Evolutionary conservation across 2,113 vertebrate genomes (phyloP).

Genomic region (Donacobius atricapilla): DNA sequence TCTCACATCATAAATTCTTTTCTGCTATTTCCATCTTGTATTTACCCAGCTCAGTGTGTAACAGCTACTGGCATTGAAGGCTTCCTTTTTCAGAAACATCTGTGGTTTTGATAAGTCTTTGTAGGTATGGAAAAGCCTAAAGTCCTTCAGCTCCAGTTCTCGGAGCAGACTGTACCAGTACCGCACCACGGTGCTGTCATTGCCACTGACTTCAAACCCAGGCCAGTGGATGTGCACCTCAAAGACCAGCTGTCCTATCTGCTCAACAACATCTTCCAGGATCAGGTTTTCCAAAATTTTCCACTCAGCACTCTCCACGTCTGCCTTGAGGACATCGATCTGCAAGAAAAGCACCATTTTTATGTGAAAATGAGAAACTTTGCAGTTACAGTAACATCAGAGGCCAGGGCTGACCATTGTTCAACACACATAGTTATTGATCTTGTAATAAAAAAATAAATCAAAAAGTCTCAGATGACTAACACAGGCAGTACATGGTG

Average conservation of each 20-base stretch:
- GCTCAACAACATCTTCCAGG: conserved; percentile 85
- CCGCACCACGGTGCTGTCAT: conserved; percentile 85
- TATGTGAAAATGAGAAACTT: not conserved
- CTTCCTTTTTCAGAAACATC: conserved; percentile 85
- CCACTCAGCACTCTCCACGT: conserved; percentile 96
- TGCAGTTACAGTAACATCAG: not conserved
- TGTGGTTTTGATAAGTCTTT: conserved; percentile 83
- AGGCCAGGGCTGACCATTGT: not conserved
- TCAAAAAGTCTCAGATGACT: not conserved
- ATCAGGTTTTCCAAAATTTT: conserved; percentile 95
- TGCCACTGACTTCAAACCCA: conserved; percentile 91
- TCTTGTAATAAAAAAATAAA: not conserved
- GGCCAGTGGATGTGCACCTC: conserved; percentile 95
- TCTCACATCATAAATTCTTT: not conserved
- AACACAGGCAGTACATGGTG: fast-evolving
- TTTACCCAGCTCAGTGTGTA: conserved; percentile 93
- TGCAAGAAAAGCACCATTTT: conserved; percentile 49
- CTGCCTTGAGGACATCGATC: conserved; percentile 92
- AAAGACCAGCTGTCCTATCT: conserved; percentile 89
- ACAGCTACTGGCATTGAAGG: conserved; percentile 88
- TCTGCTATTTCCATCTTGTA: conserved; percentile 78
- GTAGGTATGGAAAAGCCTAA: conserved; percentile 86
- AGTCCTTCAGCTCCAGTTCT: conserved; percentile 85
- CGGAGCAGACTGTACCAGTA: conserved; percentile 96
- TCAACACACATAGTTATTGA: not conserved